Evolutionary conservation across 2,113 vertebrate genomes (phyloP).

Genomic region (Eonycteris spelaea): DNA sequence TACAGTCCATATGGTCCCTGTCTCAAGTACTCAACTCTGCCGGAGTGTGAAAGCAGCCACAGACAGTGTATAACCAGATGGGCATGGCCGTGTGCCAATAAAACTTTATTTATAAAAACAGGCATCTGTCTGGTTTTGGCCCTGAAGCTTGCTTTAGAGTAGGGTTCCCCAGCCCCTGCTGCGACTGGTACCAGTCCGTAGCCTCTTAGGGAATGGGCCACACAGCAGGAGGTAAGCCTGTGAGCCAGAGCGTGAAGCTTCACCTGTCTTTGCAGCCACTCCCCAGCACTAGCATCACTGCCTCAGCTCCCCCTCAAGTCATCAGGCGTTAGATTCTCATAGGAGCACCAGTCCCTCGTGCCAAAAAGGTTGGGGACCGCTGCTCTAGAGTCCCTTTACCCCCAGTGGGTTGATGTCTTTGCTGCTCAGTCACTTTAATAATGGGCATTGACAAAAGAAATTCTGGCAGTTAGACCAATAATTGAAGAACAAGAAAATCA

Average conservation of each 20-base stretch:
- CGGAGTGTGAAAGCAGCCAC: neutral
- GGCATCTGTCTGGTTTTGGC: neutral
- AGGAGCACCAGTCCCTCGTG: too few relatives aligned
- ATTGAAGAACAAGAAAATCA: neutral
- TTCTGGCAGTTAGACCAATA: neutral
- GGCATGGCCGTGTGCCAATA: neutral
- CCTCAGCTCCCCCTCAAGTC: too few relatives aligned
- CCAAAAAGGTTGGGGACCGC: too few relatives aligned
- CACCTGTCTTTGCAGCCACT: too few relatives aligned
- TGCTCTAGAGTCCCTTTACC: neutral
- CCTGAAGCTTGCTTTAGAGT: neutral
- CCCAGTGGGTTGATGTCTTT: neutral
- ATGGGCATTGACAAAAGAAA: neutral
- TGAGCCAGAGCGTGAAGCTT: too few relatives aligned
- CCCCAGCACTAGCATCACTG: too few relatives aligned
- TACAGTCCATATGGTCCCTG: neutral
- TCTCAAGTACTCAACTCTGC: neutral
- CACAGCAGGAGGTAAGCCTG: too few relatives aligned
- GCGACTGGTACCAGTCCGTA: too few relatives aligned
- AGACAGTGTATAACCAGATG: neutral
- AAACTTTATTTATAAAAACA: conserved; percentile 3
- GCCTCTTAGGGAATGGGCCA: too few relatives aligned
- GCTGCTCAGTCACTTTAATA: neutral
- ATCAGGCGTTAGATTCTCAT: too few relatives aligned
- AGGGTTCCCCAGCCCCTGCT: too few relatives aligned